Evolutionary conservation across 1,140 invertebrate genomes (phyloP).

Genomic region (Philotrypesis tridentata): DNA sequence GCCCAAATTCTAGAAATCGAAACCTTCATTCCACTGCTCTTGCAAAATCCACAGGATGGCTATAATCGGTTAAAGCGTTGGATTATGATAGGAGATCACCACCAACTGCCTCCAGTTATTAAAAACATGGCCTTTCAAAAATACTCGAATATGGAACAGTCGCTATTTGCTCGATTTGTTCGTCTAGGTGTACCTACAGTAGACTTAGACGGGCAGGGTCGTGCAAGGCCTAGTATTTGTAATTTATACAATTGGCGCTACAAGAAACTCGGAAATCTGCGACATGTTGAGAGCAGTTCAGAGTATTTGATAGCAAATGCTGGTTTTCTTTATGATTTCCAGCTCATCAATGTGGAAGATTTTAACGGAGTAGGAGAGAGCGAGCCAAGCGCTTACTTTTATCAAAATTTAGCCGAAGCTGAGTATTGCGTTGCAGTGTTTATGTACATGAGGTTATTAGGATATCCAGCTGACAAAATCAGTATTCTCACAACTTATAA

Average conservation of each 20-base stretch:
- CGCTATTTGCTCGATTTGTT: slow-evolving; percentile 96
- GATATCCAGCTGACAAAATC: slow-evolving; percentile 98
- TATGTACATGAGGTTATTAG: slow-evolving; percentile 98
- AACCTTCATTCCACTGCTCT: slow-evolving; percentile 97
- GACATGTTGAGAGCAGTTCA: slow-evolving; percentile 86
- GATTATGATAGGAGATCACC: slow-evolving; percentile 99
- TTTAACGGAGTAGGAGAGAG: slow-evolving; percentile 98
- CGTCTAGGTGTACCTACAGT: slow-evolving; percentile 96
- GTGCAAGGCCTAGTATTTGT: slow-evolving; percentile 94
- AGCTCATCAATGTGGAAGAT: slow-evolving; percentile 97
- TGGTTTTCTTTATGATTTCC: slow-evolving; percentile 95
- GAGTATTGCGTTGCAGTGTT: slow-evolving; percentile 98
- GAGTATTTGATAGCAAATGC: slow-evolving; percentile 94
- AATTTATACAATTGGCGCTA: slow-evolving; percentile 98
- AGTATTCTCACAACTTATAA: slow-evolving; percentile 99
- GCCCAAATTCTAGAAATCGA: slow-evolving; percentile 99
- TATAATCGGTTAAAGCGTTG: slow-evolving; percentile 97
- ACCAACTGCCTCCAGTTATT: slow-evolving; percentile 98
- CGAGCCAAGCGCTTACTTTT: slow-evolving; percentile 98
- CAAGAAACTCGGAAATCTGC: slow-evolving; percentile 93
- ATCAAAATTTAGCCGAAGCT: slow-evolving; percentile 98
- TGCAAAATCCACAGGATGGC: slow-evolving; percentile 98
- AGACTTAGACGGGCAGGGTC: slow-evolving; percentile 97
- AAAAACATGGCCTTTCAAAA: slow-evolving; percentile 99
- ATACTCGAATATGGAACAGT: slow-evolving; percentile 99